phyloP scores from a whole-genome alignment of 2,113 vertebrate species.

The Callionymus lyra region DNA sequence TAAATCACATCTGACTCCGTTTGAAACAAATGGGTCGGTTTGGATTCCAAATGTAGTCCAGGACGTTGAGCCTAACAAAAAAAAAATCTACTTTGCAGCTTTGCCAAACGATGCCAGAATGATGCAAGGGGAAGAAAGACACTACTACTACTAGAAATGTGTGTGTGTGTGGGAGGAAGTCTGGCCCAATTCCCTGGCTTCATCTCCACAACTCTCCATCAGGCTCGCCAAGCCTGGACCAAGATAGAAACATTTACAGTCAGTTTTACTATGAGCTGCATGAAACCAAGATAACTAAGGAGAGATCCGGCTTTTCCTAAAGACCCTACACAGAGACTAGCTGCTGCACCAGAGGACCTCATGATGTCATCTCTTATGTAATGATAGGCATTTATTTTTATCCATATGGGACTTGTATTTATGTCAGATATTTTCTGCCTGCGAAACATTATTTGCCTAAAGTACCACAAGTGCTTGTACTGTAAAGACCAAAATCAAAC shows the following conservation, averaged over 20 bases:
- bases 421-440: neutral
- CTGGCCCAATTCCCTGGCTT: constrained; percentile 52
- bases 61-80: no score
- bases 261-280: constrained; percentile 19
- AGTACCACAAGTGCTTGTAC: neutral
- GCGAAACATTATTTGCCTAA: no score
- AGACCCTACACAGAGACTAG: neutral
- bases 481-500: neutral
- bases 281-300: neutral
- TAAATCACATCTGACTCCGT: constrained; percentile 19
- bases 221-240: constrained; percentile 30
- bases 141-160: constrained; percentile 24
- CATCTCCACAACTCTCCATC: constrained; percentile 29
- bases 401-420: neutral
- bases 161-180: constrained; percentile 38
- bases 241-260: constrained; percentile 29
- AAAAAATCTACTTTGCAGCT: constrained; percentile 14
- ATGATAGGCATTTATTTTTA: constrained; percentile 6
- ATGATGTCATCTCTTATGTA: constrained; percentile 37
- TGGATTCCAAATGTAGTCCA: no score
- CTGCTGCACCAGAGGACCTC: constrained; percentile 39
- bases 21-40: constrained; percentile 8
- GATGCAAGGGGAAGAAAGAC: constrained; percentile 52
- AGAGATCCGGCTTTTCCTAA: no score
- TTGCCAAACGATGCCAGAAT: constrained; percentile 32